Evolutionary conservation across 2,113 vertebrate species (phyloP).

Genomic region (Tor tambroides): DNA sequence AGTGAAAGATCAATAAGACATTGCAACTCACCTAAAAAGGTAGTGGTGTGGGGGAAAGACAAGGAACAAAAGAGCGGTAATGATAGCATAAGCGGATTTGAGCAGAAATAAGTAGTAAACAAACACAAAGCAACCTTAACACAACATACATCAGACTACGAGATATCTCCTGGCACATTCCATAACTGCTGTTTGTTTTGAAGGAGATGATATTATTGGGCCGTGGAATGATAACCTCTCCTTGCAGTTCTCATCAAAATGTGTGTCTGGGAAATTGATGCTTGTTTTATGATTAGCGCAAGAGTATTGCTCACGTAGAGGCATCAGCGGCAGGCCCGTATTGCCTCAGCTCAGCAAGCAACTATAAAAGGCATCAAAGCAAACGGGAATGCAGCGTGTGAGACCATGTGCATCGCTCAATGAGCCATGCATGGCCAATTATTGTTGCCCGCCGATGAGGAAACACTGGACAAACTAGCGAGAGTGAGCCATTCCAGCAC

Average conservation of each 20-base stretch:
- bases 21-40: conserved; percentile 35
- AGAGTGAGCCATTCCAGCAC: conserved; percentile 14
- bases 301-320: conserved; percentile 56
- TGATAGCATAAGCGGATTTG: conserved; percentile 31
- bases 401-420: conserved; percentile 67
- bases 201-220: conserved; percentile 45
- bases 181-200: conserved; percentile 42
- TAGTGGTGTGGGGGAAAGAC: background rate
- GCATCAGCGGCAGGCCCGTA: conserved; percentile 67
- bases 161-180: conserved; percentile 34
- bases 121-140: conserved; percentile 26
- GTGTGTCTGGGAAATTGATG: conserved; percentile 40
- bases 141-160: conserved; percentile 29
- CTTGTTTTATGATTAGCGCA: conserved; percentile 59
- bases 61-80: conserved; percentile 25
- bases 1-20: conserved; percentile 54
- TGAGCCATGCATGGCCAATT: conserved; percentile 74
- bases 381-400: conserved; percentile 63
- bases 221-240: conserved; percentile 28
- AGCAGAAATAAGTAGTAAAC: conserved; percentile 42
- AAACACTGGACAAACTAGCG: conserved; percentile 47
- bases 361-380: conserved; percentile 69
- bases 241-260: conserved; percentile 23
- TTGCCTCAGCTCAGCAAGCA: conserved; percentile 54
- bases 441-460: conserved; percentile 59